These are phyloP conservation scores for Strigops habroptila DNA, from an alignment of 2,113 vertebrate genomes.

Conservation along the genomic window DNA sequence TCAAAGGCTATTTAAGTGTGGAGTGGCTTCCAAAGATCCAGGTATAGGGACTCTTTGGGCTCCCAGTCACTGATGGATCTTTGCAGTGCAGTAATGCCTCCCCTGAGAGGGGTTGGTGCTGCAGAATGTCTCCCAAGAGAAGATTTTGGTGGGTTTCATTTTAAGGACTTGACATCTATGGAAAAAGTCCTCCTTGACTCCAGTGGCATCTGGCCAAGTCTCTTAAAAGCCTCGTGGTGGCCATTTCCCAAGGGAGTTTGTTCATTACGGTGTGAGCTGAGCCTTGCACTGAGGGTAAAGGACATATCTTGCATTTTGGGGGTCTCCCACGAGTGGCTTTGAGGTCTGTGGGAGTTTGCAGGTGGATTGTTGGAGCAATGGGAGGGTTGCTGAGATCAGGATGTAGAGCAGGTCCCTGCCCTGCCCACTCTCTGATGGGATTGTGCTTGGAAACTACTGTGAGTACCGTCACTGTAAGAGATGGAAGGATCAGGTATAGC, in stretches of 20 bases:
- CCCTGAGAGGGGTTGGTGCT: neutral
- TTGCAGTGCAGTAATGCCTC: neutral
- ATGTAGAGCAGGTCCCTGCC: neutral
- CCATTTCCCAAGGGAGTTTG: neutral
- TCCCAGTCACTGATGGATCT: neutral
- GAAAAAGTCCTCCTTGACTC: neutral
- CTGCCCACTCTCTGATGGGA: neutral
- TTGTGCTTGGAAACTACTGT: accelerated
- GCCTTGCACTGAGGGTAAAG: neutral
- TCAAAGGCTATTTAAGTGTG: neutral
- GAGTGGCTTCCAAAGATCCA: neutral
- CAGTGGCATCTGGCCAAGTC: neutral
- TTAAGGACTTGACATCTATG: neutral
- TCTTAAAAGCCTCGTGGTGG: neutral
- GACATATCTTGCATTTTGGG: neutral
- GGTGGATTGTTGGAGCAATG: neutral
- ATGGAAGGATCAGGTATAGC: neutral
- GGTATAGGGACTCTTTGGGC: neutral
- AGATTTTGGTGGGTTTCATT: neutral
- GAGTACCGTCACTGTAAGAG: accelerated
- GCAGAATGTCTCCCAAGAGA: neutral
- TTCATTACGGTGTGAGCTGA: neutral
- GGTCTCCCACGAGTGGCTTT: neutral
- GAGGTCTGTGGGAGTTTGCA: neutral
- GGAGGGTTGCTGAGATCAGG: neutral